Evolutionary conservation across 2,888 invertebrate species (phyloP).

Genomic region (Cataglyphis livida): DNA sequence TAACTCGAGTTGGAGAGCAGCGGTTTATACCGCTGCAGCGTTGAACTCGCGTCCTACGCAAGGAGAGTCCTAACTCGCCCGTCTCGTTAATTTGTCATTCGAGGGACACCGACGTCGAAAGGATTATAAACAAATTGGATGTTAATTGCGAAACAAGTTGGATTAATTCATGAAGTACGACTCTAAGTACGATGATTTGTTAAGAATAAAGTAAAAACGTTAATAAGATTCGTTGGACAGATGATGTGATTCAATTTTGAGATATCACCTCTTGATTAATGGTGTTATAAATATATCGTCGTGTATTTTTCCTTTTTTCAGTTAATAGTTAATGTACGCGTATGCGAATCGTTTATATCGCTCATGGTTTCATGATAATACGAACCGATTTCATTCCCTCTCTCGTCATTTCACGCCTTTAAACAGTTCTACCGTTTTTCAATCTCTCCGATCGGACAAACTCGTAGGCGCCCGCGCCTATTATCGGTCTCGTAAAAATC

Average conservation of each 20-base stretch:
- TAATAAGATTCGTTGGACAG: background rate
- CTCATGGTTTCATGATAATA: background rate
- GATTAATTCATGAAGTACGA: background rate
- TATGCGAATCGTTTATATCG: background rate
- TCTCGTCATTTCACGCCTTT: slow-evolving; percentile 19
- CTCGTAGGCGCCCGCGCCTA: slow-evolving; percentile 74
- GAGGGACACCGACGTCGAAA: background rate
- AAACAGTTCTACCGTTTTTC: slow-evolving; percentile 24
- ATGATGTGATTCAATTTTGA: background rate
- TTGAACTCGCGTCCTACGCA: background rate
- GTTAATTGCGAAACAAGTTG: slow-evolving; percentile 13
- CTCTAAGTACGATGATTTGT: background rate
- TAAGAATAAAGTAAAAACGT: background rate
- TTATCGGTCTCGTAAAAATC: slow-evolving; percentile 78
- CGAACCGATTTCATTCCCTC: slow-evolving; percentile 4
- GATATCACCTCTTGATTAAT: background rate
- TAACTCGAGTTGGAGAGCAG: slow-evolving; percentile 17
- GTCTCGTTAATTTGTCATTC: slow-evolving; percentile 39
- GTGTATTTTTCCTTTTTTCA: background rate
- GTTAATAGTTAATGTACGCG: background rate
- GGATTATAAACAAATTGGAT: slow-evolving; percentile 26
- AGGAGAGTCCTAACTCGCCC: background rate
- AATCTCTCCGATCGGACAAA: background rate
- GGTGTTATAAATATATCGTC: background rate
- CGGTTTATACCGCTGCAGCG: background rate